These are phyloP conservation scores for Polydrusus tereticollis DNA, from an alignment of 2,888 invertebrate species.

Conservation along the genomic window DNA sequence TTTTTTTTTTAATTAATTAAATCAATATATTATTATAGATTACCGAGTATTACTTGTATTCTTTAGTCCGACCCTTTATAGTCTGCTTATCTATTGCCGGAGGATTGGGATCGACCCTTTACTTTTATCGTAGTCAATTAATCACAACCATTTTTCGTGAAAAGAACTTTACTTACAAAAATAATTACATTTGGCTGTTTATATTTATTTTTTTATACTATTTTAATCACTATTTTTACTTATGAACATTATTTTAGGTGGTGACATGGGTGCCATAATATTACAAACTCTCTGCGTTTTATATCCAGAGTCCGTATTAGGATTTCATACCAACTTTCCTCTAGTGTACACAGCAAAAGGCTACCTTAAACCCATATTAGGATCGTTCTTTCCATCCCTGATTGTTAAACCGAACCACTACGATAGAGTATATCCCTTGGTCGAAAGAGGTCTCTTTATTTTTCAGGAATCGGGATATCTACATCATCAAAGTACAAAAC, in stretches of 20 bases:
- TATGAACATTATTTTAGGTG: slow-evolving; percentile 85
- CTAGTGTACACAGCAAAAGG: slow-evolving; percentile 32
- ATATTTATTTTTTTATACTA: no score
- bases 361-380: slow-evolving; percentile 60
- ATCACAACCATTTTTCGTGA: no score
- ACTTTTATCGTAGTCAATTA: no score
- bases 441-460: slow-evolving; percentile 62
- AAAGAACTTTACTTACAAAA: no score
- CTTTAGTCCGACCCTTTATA: no score
- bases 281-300: slow-evolving; percentile 74
- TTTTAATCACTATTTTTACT: no score
- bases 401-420: slow-evolving; percentile 70
- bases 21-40: no score
- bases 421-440: slow-evolving; percentile 70
- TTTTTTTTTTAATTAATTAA: no score
- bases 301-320: slow-evolving; percentile 73
- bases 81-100: no score
- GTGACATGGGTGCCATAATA: slow-evolving; percentile 85
- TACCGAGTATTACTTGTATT: no score
- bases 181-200: no score
- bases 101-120: no score
- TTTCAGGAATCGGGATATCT: slow-evolving; percentile 74
- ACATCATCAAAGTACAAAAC: slow-evolving; percentile 89
- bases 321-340: slow-evolving; percentile 71
- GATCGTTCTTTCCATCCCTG: slow-evolving; percentile 70